Conservation (phyloP, 2,797 vertebrate species). For the Peromyscus aztecus region DNA sequence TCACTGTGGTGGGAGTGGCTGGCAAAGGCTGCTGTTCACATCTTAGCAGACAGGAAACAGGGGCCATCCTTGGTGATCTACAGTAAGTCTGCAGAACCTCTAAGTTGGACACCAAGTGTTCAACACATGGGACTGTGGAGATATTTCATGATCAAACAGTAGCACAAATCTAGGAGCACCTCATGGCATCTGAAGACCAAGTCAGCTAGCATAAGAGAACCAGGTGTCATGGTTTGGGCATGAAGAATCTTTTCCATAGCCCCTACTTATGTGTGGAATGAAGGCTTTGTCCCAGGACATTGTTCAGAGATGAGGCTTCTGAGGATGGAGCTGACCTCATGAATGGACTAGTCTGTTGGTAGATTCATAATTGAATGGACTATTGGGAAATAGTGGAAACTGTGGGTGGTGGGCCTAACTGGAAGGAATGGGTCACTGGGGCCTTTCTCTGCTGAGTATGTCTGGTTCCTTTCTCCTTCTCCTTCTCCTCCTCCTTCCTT, state of each 20-base stretch:
- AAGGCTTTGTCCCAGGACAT: neutral
- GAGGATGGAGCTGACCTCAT: neutral
- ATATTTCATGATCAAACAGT: neutral
- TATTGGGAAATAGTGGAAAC: neutral
- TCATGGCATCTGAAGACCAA: too few species aligned
- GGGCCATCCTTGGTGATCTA: too few species aligned
- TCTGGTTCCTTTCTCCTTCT: neutral
- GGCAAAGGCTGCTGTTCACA: neutral
- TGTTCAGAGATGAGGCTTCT: neutral
- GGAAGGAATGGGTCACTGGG: neutral
- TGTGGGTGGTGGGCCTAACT: neutral
- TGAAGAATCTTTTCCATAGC: neutral
- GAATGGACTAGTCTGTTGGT: neutral
- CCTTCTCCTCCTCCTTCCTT: neutral
- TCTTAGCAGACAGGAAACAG: neutral
- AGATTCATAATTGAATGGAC: neutral
- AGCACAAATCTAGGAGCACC: neutral
- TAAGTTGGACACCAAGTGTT: neutral
- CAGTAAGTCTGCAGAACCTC: neutral
- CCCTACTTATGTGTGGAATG: neutral
- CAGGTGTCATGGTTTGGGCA: neutral
- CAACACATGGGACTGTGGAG: neutral
- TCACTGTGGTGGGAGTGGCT: neutral
- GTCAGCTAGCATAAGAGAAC: neutral
- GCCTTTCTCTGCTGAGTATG: neutral